Base-by-base conservation (phyloP, 2,797 vertebrate genomes). In the Ctenochaetus hawaiiensis region DNA sequence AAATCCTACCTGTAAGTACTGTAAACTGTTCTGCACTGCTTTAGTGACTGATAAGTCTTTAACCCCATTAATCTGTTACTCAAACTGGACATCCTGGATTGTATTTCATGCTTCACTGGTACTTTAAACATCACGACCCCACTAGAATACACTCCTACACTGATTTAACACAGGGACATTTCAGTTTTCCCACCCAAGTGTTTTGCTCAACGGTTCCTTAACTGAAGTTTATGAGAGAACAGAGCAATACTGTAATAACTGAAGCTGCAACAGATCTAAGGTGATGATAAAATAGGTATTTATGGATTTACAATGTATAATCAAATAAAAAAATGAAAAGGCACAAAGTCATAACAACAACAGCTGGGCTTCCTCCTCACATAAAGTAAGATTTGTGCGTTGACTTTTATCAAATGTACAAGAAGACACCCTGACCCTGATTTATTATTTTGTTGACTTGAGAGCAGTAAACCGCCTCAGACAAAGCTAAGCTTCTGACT, bases 381-480 rank as follows among this genome's bases (percentile, higher is more conserved):
- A 44, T 44, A 48, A 12, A 34, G n/a, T 45, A n/a, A 48, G 22
- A 63, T 63, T 41, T 4, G 2, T 5, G 20, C 18, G 9, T 11
- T 63, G 22, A 62, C 62, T 57, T 37, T 44, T 53, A 30, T n/a
- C 41, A 49, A 52, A 44, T 0, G 0, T 2, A 44, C 16, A 52
- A 34, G 1, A 43, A 37, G 51, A 75, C 30, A 54, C n/a, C 18
- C 4, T 41, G 41, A 52, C n/a, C 37, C 8, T 16, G 5, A 54
- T 65, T 62, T 59, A 48, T 63, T 59, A 51, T 39, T 41, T 34
- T 41, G 60, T 41, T 20, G 18, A 34, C 30, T 34, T 41, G 39
- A 41, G 39, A 58, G 17, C 59, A 23, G 14, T 60, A 45, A 69
- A 67, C 48, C 20, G 34, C 0, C 14, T 47, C 56, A 63, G 57